These are phyloP conservation scores for Zosterops lateralis DNA, from an alignment of 2,113 vertebrate species.

Conservation along the genomic window DNA sequence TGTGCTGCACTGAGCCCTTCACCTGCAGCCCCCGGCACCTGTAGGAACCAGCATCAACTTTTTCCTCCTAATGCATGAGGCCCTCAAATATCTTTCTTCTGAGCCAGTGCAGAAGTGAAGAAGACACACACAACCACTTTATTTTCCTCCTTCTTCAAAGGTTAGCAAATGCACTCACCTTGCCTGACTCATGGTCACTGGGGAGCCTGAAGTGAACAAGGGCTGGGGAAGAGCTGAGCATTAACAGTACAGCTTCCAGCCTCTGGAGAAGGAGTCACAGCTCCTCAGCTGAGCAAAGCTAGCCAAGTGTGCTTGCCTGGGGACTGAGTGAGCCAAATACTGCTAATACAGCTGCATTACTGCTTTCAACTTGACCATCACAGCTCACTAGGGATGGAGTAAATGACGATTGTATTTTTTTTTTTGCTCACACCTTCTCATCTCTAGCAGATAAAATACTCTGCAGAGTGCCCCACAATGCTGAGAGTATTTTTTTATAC, in stretches of 20 bases:
- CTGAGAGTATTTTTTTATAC: background rate
- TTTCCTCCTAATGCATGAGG: background rate
- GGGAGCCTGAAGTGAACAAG: background rate
- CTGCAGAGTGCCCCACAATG: background rate
- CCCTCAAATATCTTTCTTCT: background rate
- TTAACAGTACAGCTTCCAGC: background rate
- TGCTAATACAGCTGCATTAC: background rate
- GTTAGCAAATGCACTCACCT: accelerated
- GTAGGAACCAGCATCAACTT: background rate
- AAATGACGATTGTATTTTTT: background rate
- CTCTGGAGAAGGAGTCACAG: background rate
- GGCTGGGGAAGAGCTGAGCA: background rate
- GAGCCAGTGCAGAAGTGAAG: background rate
- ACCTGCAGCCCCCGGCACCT: accelerated
- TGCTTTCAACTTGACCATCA: background rate
- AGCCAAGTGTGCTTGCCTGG: background rate
- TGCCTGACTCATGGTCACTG: background rate
- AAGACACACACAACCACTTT: background rate
- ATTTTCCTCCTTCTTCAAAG: background rate
- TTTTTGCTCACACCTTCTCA: background rate
- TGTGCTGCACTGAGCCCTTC: accelerated
- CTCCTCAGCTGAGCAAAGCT: background rate
- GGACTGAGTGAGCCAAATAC: background rate
- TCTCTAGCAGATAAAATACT: background rate
- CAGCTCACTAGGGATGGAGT: background rate